Base-by-base conservation (phyloP, 2,113 vertebrate genomes). In the Formicarius rufipectus region DNA sequence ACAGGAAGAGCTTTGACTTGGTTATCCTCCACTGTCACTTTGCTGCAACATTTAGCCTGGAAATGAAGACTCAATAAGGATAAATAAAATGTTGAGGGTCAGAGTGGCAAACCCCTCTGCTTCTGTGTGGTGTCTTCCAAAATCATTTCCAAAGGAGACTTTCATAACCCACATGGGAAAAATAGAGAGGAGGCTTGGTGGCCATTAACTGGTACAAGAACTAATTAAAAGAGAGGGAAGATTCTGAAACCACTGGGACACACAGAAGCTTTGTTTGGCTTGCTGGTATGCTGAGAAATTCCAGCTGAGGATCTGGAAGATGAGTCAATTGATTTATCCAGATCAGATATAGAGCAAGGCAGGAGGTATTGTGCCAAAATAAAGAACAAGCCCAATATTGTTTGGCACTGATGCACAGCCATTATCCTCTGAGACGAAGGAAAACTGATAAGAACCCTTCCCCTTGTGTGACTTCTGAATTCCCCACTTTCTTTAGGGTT, bases 171-270 rank as follows among this genome's bases (percentile, higher is more conserved):
- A 25, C 22, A 60, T 71, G 77, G 66, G 58, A 69, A 67, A 84
- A 87, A 56, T 0, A 86, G 52, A 75, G 49, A 79, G 23, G 39
- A 84, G 52, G 40, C 52, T 74, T 67, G 30, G 50, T 86, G 72
- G 33, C 74, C 63, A 39, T 85, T 92, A 90, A 49, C 13, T 79
- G 27, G 67, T 67, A 73, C 50, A 75, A 47, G 33, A 90, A 67
- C 55, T 91, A 77, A 94, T 95, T 95, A 94, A 92, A 73, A n/a
- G 56, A 75, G 49, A 40, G 24, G 21, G 47, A 79, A 89, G 59
- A 85, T 62, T 67, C 59, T 87, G 59, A 90, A 87, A 81, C 59
- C 53, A 40, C 24, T 64, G 84, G 68, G 69, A 74, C 21, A 13
- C 1, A 1, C 33, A 50, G 18, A 55, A 64, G 49, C n/a, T 91